A percentile compares a stretch with the other conserved stretches of the same genome.
Evolutionary conservation across 2,888 invertebrate species (phyloP).

Genomic region (Acleris emargana): DNA sequence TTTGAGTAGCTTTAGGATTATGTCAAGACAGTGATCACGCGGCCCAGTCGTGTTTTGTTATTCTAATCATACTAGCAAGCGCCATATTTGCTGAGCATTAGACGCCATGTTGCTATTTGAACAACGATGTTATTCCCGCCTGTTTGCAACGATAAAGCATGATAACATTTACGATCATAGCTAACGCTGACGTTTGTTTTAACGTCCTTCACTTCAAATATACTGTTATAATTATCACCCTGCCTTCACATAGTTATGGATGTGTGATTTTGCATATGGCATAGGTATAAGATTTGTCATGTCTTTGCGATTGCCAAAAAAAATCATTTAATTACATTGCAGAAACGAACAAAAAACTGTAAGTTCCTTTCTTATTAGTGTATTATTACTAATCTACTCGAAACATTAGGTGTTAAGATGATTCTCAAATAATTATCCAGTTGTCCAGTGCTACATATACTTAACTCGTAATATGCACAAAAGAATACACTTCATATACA

Average conservation of each 20-base stretch:
- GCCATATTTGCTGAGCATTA: slow-evolving; percentile 27
- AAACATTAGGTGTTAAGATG: neutral
- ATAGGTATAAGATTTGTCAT: no score
- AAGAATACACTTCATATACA: no score
- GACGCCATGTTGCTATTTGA: slow-evolving; percentile 32
- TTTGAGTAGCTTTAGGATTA: neutral
- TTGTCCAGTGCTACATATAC: neutral
- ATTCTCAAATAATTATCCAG: neutral
- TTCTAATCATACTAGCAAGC: slow-evolving; percentile 15
- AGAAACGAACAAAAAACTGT: no score
- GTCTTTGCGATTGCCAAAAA: no score
- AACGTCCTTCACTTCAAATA: neutral
- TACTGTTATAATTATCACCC: neutral
- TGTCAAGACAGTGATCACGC: slow-evolving; percentile 8
- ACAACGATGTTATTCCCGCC: slow-evolving; percentile 20
- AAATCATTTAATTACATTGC: no score
- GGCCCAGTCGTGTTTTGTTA: slow-evolving; percentile 1
- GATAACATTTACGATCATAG: slow-evolving; percentile 33
- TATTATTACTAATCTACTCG: neutral
- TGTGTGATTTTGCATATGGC: neutral
- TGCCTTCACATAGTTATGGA: neutral
- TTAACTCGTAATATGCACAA: no score
- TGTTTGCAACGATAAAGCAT: slow-evolving; percentile 16
- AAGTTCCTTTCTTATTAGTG: neutral
- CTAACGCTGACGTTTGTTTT: slow-evolving; percentile 6